Conservation (phyloP, 2,113 vertebrate genomes). For the Propithecus coquereli region DNA sequence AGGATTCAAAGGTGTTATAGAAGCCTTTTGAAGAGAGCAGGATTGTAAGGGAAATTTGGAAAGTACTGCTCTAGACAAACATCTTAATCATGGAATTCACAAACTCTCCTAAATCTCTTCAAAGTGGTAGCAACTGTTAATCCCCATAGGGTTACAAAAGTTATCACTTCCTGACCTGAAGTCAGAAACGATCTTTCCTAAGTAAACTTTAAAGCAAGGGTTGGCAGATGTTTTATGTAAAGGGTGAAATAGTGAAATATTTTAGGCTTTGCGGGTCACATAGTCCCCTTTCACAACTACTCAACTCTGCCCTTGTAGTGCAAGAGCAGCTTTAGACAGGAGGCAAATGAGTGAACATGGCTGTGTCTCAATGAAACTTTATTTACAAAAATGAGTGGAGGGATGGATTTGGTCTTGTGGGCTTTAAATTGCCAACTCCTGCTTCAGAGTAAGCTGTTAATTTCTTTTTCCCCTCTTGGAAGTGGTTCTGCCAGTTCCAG, state of each 20-base stretch:
- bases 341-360: background rate
- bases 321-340: background rate
- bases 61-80: background rate
- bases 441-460: background rate
- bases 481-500: background rate
- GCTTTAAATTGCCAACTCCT: background rate
- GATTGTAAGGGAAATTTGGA: background rate
- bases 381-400: background rate
- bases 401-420: background rate
- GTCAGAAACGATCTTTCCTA: background rate
- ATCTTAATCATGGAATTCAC: background rate
- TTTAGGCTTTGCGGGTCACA: accelerated
- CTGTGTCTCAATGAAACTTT: background rate
- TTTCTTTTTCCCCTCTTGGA: background rate
- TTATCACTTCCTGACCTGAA: background rate
- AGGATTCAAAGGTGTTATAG: background rate
- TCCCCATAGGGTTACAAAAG: background rate
- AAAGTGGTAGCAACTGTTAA: background rate
- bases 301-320: background rate
- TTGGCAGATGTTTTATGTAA: background rate
- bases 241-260: background rate
- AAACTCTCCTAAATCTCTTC: background rate
- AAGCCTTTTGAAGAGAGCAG: background rate
- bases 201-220: background rate
- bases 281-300: accelerated